These are phyloP conservation scores for Zelostemma sp. DNA, from an alignment of 1,140 invertebrate genomes.

Conservation along the genomic window DNA sequence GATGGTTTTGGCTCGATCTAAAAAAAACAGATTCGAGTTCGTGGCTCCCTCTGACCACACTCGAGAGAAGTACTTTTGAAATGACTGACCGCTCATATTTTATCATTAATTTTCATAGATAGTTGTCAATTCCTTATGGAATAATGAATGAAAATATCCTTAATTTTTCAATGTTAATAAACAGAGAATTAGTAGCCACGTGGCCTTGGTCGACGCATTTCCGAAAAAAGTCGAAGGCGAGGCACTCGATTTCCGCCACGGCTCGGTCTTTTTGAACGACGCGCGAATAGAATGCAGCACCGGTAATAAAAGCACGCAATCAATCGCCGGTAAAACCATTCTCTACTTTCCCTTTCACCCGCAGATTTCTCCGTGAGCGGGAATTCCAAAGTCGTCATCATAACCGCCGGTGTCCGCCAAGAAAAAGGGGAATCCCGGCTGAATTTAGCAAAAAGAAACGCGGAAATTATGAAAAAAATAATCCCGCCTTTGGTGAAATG, in stretches of 20 bases:
- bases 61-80: too few species aligned
- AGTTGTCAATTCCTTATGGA: too few species aligned
- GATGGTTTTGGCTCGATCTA: too few species aligned
- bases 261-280: constrained; percentile 70
- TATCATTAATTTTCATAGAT: too few species aligned
- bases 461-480: constrained; percentile 74
- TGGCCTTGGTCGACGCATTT: constrained; percentile 73
- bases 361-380: constrained; percentile 73
- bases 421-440: constrained; percentile 70
- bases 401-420: constrained; percentile 74
- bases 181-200: constrained; percentile 71
- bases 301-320: constrained; percentile 59
- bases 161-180: background rate
- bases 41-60: too few species aligned
- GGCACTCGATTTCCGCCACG: constrained; percentile 71
- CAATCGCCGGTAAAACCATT: constrained; percentile 6
- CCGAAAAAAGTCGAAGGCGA: constrained; percentile 75
- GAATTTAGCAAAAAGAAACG: constrained; percentile 73
- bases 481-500: constrained; percentile 72
- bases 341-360: background rate
- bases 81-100: too few species aligned
- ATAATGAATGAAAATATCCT: too few species aligned
- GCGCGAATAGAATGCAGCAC: constrained; percentile 70
- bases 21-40: too few species aligned
- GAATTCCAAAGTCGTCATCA: constrained; percentile 73